phyloP scores from a whole-genome alignment of 2,888 invertebrate genomes.

The Xanthia icteritia region DNA sequence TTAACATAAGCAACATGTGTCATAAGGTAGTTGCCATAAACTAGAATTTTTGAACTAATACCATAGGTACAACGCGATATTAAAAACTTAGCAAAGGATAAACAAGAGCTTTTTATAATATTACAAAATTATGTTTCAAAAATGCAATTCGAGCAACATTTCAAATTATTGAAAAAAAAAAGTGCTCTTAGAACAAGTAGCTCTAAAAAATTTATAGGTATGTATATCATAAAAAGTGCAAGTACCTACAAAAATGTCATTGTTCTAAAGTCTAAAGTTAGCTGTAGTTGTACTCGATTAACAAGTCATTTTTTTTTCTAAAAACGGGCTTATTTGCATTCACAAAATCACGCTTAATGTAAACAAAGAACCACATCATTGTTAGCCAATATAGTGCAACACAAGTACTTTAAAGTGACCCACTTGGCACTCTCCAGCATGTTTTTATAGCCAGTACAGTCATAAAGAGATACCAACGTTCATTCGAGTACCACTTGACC shows the following conservation, averaged over 20 bases:
- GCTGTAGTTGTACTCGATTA: background rate
- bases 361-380: slow-evolving; percentile 25
- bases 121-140: background rate
- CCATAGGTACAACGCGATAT: background rate
- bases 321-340: background rate
- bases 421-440: slow-evolving; percentile 48
- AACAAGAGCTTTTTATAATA: background rate
- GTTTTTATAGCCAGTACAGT: slow-evolving; percentile 46
- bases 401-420: slow-evolving; percentile 36
- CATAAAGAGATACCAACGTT: slow-evolving; percentile 39
- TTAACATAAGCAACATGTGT: background rate
- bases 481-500: background rate
- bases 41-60: background rate
- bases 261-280: background rate
- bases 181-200: background rate
- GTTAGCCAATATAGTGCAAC: slow-evolving; percentile 38
- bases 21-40: background rate
- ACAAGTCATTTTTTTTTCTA: background rate
- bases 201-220: no score
- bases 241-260: background rate
- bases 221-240: background rate
- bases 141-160: background rate
- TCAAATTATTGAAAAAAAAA: background rate
- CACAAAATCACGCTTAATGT: background rate
- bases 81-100: background rate